Evolutionary conservation across 2,888 invertebrate genomes (phyloP).

Genomic region (Notodonta dromedarius): DNA sequence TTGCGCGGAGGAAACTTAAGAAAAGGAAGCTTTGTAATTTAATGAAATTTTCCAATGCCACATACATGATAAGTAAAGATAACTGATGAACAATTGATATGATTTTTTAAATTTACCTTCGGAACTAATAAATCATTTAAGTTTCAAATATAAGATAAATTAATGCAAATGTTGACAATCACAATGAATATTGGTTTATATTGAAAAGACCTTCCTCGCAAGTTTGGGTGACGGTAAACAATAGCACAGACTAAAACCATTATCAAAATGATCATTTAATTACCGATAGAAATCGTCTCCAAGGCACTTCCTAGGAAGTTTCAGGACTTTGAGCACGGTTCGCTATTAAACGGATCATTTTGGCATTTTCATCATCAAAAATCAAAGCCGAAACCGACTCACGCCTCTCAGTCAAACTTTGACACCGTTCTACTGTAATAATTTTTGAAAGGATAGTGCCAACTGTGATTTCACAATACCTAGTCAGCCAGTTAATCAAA

Average conservation of each 20-base stretch:
- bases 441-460: too few species aligned
- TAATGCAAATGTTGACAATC: neutral
- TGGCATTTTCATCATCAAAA: too few species aligned
- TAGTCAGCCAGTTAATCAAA: too few species aligned
- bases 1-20: too few species aligned
- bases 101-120: neutral
- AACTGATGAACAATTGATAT: neutral
- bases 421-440: too few species aligned
- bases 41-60: too few species aligned
- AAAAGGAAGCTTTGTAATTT: too few species aligned
- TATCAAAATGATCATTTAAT: neutral
- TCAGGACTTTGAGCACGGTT: neutral
- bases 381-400: too few species aligned
- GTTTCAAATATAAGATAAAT: neutral
- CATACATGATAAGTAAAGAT: neutral
- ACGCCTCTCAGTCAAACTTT: too few species aligned
- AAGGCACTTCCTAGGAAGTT: neutral
- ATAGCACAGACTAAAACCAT: neutral
- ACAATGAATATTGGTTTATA: conserved; percentile 4
- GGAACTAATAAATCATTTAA: neutral
- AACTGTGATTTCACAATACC: too few species aligned
- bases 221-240: neutral
- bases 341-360: too few species aligned
- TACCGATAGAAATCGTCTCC: neutral
- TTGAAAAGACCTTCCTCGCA: conserved; percentile 3